These are phyloP conservation scores for Aphelinus certus DNA, from an alignment of 1,140 invertebrate genomes.

Conservation along the genomic window DNA sequence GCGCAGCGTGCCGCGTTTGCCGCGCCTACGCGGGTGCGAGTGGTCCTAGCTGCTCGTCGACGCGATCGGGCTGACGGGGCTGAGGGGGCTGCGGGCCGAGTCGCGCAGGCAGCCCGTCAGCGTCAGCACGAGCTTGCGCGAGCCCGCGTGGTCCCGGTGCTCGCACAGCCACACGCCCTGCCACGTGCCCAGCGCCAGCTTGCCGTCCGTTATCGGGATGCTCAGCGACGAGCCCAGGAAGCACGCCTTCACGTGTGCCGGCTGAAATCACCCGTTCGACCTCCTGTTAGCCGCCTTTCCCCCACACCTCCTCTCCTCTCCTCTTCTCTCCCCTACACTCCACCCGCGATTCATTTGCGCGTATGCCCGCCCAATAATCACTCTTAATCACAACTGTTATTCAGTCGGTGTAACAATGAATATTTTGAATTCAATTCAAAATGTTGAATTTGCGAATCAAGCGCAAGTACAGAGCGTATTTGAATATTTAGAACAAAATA, in stretches of 20 bases:
- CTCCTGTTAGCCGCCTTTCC: too few species aligned
- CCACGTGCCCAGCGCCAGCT: constrained; percentile 94
- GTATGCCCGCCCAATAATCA: too few species aligned
- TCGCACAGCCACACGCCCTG: constrained; percentile 98
- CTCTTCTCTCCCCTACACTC: too few species aligned
- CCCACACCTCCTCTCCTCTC: too few species aligned
- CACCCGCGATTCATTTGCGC: too few species aligned
- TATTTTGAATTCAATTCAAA: too few species aligned
- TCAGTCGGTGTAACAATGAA: too few species aligned
- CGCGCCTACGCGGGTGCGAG: constrained; percentile 63
- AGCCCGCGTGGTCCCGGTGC: constrained; percentile 94
- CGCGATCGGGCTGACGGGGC: constrained; percentile 83
- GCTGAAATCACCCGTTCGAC: constrained; percentile 70
- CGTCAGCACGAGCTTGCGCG: constrained; percentile 90
- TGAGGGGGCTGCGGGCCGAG: constrained; percentile 82
- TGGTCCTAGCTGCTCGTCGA: constrained; percentile 88
- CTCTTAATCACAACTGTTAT: too few species aligned
- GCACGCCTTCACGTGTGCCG: constrained; percentile 96
- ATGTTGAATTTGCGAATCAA: too few species aligned
- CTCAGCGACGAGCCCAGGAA: constrained; percentile 94
- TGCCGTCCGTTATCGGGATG: constrained; percentile 95
- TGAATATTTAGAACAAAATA: too few species aligned
- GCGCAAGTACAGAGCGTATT: too few species aligned
- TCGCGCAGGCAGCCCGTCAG: constrained; percentile 88
- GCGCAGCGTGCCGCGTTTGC: constrained; percentile 61